phyloP scores from a whole-genome alignment of 2,888 invertebrate species.

The Rhopalosiphum nymphaeae region DNA sequence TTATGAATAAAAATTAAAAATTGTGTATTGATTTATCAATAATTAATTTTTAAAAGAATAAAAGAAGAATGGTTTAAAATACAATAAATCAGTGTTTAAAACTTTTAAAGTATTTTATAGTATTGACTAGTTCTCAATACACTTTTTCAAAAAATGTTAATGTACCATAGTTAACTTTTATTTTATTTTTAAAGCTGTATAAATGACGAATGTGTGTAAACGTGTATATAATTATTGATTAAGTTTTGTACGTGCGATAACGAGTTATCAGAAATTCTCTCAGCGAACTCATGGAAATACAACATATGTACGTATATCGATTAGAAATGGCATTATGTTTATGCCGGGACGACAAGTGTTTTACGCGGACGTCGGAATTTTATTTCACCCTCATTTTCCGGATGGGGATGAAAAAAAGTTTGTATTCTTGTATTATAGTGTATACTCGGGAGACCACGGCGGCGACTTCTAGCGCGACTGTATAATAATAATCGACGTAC shows the following conservation, averaged over 20 bases:
- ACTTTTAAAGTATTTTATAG: background rate
- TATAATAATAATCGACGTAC: background rate
- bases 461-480: background rate
- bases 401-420: background rate
- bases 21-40: background rate
- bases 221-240: background rate
- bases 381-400: background rate
- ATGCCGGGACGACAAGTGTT: background rate
- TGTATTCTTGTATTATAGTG: background rate
- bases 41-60: background rate
- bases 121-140: background rate
- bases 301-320: background rate
- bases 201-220: background rate
- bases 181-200: background rate
- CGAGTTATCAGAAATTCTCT: background rate
- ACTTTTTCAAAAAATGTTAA: background rate
- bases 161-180: background rate
- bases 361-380: background rate
- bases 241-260: background rate
- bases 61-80: no score
- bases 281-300: background rate
- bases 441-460: background rate
- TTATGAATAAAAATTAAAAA: no score
- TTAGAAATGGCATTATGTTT: background rate
- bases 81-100: background rate